Percentiles rank a stretch among this genome's conserved stretches.
Conservation (phyloP, 2,113 vertebrate genomes). For the Scomber japonicus region DNA sequence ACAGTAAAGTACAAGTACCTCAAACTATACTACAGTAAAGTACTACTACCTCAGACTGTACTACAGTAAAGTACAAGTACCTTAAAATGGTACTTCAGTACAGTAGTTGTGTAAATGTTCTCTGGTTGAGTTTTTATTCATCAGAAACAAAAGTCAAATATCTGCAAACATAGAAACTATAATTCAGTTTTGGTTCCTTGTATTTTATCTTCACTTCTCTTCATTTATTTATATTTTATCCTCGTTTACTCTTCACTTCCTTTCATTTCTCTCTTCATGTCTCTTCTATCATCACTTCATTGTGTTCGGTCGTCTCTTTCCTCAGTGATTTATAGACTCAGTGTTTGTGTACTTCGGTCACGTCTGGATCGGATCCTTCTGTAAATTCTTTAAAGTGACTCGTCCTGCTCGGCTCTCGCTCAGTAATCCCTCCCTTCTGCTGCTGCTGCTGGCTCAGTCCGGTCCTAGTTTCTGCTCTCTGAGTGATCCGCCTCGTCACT, state of each 20-base stretch:
- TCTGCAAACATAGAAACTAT: no score
- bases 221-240: not conserved
- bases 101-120: no score
- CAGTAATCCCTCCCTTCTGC: slow-evolving; percentile 6
- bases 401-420: not conserved
- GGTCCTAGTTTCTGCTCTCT: slow-evolving; percentile 10
- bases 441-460: not conserved
- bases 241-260: not conserved
- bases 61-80: no score
- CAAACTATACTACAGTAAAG: no score
- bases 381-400: not conserved
- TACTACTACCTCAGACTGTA: no score
- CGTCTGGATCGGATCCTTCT: slow-evolving; percentile 19
- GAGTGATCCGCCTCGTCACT: not conserved
- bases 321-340: slow-evolving; percentile 3
- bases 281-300: not conserved
- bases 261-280: no score
- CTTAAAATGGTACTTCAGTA: no score
- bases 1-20: no score
- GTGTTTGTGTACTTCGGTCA: slow-evolving; percentile 1
- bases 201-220: no score
- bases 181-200: no score
- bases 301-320: not conserved
- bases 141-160: no score
- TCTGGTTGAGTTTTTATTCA: no score